Evolutionary conservation across 2,888 invertebrate genomes (phyloP).

Genomic region (Pteria penguin): DNA sequence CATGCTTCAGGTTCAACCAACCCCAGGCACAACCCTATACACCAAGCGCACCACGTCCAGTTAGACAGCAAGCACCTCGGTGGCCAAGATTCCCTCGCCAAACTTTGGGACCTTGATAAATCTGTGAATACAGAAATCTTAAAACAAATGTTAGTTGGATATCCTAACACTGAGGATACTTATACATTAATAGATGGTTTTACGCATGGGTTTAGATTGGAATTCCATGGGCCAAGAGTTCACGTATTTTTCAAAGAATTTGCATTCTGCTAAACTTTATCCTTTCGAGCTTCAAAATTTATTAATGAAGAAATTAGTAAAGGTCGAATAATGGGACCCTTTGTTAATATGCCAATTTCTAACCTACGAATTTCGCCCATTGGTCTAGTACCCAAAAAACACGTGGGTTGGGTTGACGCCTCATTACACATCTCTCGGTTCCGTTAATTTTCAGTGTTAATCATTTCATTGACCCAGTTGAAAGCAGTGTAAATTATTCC

Average conservation of each 20-base stretch:
- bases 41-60: not conserved
- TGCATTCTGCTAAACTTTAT: not conserved
- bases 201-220: slow-evolving; percentile 7
- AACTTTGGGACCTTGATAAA: not conserved
- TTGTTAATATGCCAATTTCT: too few species aligned
- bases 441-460: not conserved
- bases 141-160: too few species aligned
- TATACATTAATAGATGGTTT: slow-evolving; percentile 7
- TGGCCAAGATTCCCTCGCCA: not conserved
- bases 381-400: not conserved
- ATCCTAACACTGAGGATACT: not conserved
- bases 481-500: too few species aligned
- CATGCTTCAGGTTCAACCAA: not conserved
- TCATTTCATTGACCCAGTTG: too few species aligned
- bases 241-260: not conserved
- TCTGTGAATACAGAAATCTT: not conserved
- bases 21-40: not conserved
- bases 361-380: not conserved
- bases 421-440: not conserved
- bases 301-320: not conserved
- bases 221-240: slow-evolving; percentile 3
- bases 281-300: not conserved
- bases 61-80: not conserved
- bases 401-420: not conserved
- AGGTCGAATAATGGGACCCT: too few species aligned